A percentile compares a stretch with the other conserved stretches of the same genome.
These are phyloP conservation scores for Drosophila kanekoi DNA, from an alignment of 2,888 invertebrate genomes.

Conservation along the genomic window DNA sequence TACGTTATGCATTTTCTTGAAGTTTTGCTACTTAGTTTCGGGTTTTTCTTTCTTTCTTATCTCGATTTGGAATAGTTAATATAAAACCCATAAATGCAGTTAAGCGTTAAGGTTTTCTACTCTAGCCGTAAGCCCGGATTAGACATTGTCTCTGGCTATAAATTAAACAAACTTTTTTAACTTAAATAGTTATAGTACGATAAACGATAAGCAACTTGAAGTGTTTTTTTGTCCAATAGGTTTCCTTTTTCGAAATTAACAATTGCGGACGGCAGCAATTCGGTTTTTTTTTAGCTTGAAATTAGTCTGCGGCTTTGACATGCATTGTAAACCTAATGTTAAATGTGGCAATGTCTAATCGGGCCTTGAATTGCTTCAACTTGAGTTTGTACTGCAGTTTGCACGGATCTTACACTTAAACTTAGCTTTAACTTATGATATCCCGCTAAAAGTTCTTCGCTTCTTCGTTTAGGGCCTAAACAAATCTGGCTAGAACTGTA, in stretches of 20 bases:
- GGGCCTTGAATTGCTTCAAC: conserved; percentile 10
- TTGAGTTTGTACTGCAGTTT: conserved; percentile 73
- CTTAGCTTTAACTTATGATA: conserved; percentile 49
- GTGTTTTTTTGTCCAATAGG: background rate
- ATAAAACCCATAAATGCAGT: conserved; percentile 4
- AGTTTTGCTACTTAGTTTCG: conserved; percentile 4
- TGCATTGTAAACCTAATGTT: conserved; percentile 6
- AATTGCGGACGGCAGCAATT: conserved; percentile 78
- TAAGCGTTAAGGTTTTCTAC: conserved; percentile 10
- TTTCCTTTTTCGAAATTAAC: conserved; percentile 16
- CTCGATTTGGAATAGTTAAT: no score
- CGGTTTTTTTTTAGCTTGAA: no score
- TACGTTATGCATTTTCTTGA: background rate
- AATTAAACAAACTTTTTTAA: background rate
- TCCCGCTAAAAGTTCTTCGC: conserved; percentile 23
- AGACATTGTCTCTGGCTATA: conserved; percentile 31
- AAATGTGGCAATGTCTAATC: conserved; percentile 15
- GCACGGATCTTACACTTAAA: conserved; percentile 50
- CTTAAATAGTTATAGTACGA: background rate
- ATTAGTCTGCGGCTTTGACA: background rate
- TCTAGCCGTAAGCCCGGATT: conserved; percentile 15
- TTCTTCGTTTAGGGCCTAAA: background rate
- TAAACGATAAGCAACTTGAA: background rate
- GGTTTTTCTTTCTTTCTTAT: no score
- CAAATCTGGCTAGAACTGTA: no score